Conservation (phyloP, 2,797 vertebrate genomes). For the Anas capensis region DNA sequence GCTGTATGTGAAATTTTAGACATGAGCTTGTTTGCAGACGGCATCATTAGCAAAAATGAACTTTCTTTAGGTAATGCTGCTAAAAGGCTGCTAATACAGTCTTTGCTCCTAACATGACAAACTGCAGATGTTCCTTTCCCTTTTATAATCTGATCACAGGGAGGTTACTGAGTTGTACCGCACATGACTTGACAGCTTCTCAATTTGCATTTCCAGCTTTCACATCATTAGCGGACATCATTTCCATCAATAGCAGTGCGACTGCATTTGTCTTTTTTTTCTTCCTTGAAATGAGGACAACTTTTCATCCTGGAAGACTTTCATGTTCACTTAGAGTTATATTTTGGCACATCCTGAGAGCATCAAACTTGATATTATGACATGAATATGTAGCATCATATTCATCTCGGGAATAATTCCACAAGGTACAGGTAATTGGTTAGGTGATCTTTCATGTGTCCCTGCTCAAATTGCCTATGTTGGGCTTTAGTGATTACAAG, state of each 20-base stretch:
- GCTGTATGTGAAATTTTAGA: neutral
- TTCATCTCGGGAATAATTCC: neutral
- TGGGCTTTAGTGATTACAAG: neutral
- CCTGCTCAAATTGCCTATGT: neutral
- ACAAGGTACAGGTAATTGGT: neutral
- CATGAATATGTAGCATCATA: neutral
- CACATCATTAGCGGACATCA: neutral
- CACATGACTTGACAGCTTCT: neutral
- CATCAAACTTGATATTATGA: neutral
- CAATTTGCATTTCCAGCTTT: conserved; percentile 15
- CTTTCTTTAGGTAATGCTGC: neutral
- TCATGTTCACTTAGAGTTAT: neutral
- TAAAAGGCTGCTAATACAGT: neutral
- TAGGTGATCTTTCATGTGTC: neutral
- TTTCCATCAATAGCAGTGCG: neutral
- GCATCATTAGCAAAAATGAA: neutral
- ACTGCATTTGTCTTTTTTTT: neutral
- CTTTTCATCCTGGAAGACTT: conserved; percentile 29
- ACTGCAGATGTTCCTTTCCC: neutral
- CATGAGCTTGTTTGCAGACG: neutral
- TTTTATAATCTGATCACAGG: neutral
- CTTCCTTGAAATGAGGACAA: neutral
- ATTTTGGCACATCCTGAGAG: conserved; percentile 1
- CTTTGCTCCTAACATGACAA: neutral
- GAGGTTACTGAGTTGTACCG: neutral